These are phyloP conservation scores for Rynchops niger DNA, from an alignment of 2,113 vertebrate species.

Conservation along the genomic window DNA sequence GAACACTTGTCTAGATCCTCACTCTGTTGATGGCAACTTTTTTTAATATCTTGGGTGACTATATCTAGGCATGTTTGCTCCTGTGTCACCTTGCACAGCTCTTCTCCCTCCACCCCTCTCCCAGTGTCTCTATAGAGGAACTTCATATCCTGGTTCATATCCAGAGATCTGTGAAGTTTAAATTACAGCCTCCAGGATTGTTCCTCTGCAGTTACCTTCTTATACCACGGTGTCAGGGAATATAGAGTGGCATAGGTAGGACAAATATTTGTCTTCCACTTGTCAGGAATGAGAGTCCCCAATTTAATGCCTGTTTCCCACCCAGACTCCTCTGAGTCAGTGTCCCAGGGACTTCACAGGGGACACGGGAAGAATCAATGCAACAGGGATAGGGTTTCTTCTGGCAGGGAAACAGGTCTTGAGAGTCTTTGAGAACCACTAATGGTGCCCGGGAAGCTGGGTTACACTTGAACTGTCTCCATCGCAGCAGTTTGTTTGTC, in stretches of 20 bases:
- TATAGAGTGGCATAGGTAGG: neutral
- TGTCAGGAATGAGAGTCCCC: neutral
- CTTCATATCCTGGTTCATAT: neutral
- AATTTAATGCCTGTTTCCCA: neutral
- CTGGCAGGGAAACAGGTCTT: neutral
- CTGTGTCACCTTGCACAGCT: neutral
- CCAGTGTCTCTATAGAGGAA: neutral
- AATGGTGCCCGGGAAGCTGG: neutral
- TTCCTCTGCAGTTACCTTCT: neutral
- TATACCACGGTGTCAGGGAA: neutral
- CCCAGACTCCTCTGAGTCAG: neutral
- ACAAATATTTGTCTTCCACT: neutral
- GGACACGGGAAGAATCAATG: neutral
- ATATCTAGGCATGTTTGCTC: rapidly evolving
- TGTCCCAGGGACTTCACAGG: neutral
- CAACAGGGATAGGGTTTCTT: neutral
- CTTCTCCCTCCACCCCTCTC: neutral
- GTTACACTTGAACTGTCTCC: neutral
- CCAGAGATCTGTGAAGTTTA: neutral
- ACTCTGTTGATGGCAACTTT: neutral
- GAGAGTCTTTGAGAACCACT: neutral
- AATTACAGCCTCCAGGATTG: neutral
- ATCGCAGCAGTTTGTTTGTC: neutral
- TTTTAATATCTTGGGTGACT: neutral
- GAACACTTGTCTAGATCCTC: neutral